phyloP scores from a whole-genome alignment of 2,113 vertebrate species.

The Mus musculus region GRCm39 chr1:80438501-80439000 shows the following conservation, averaged over 20 bases:
- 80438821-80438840: not conserved
- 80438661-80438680: not conserved
- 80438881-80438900: not conserved
- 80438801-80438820: not conserved
- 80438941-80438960: slow-evolving; percentile 74
- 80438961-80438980: slow-evolving; percentile 79
- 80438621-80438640: not conserved
- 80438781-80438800: not conserved
- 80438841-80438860: not conserved
- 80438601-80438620: not conserved
- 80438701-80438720: not conserved
- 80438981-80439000: not conserved
- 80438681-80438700: not conserved
- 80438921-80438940: slow-evolving; percentile 87
- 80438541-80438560: not conserved
- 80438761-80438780: slow-evolving; percentile 12
- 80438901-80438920: not conserved
- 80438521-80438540: not conserved
- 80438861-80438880: not conserved
- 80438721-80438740: not conserved
- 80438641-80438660: not conserved
- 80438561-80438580: not conserved
- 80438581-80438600: not conserved
- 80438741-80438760: slow-evolving; percentile 1
- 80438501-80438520: not conserved